These are phyloP conservation scores for Alosa alosa DNA, from an alignment of 2,113 vertebrate genomes.

Conservation along the genomic window DNA sequence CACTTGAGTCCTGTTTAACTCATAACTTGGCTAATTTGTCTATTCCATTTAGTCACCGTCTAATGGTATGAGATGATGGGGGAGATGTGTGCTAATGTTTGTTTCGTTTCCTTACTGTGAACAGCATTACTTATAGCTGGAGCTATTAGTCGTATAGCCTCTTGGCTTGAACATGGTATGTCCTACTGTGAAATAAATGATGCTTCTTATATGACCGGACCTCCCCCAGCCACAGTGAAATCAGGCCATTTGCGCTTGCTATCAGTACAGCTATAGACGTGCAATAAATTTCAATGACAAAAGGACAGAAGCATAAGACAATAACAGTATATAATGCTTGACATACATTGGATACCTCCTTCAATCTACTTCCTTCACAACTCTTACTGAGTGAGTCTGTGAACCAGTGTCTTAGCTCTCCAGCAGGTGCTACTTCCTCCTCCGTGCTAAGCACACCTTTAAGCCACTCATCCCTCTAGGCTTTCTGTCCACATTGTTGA, in stretches of 20 bases:
- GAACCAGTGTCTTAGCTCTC: not conserved
- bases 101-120: not conserved
- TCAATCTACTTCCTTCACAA: not conserved
- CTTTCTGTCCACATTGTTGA: not conserved
- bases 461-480: not conserved
- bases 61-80: conserved; percentile 3
- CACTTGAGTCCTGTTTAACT: not conserved
- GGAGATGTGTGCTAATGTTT: not conserved
- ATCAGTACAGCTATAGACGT: not conserved
- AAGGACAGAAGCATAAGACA: not conserved
- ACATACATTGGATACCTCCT: too few species aligned
- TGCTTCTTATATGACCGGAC: not conserved
- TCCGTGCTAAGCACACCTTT: not conserved
- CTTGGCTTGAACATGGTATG: not conserved
- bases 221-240: not conserved
- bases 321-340: not conserved
- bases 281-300: not conserved
- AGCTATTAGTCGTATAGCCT: not conserved
- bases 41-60: not conserved
- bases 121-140: not conserved
- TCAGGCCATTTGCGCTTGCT: not conserved
- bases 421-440: not conserved
- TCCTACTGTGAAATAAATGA: conserved; percentile 1
- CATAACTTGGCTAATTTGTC: not conserved
- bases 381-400: not conserved